phyloP scores from a whole-genome alignment of 2,888 invertebrate species.

The Loripinus fragilis region DNA sequence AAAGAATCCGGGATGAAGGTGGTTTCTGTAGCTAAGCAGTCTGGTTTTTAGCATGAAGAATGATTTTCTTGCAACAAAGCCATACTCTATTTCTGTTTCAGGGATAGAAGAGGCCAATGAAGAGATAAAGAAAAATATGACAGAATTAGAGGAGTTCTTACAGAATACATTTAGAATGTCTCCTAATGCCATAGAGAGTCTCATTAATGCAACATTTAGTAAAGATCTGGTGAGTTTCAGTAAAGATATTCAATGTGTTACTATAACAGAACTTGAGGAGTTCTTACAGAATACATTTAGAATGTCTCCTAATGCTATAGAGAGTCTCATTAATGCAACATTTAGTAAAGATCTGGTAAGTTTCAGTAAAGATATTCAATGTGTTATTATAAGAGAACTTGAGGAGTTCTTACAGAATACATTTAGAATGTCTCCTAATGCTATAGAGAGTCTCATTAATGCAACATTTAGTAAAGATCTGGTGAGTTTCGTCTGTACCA shows the following conservation, averaged over 20 bases:
- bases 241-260: too few relatives aligned
- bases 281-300: conserved; percentile 51
- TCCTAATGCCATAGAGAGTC: conserved; percentile 53
- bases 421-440: conserved; percentile 56
- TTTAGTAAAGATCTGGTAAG: conserved; percentile 62
- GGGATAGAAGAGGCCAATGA: conserved; percentile 8
- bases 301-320: conserved; percentile 56
- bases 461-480: conserved; percentile 62
- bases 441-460: conserved; percentile 60
- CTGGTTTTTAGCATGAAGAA: too few relatives aligned
- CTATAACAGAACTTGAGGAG: conserved; percentile 33
- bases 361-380: too few relatives aligned
- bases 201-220: conserved; percentile 66
- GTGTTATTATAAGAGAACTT: conserved; percentile 38
- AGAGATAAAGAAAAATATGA: conserved; percentile 18
- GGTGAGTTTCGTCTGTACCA: conserved; percentile 64
- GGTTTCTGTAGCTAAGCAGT: too few relatives aligned
- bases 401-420: conserved; percentile 44
- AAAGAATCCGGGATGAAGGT: too few relatives aligned
- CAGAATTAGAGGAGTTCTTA: conserved; percentile 46
- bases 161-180: conserved; percentile 49
- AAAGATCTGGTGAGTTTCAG: conserved; percentile 61
- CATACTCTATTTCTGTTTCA: not conserved
- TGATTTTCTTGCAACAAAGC: too few relatives aligned
- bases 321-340: conserved; percentile 64